Conservation (phyloP, 2,888 invertebrate genomes). For the Polylopha cassiicola region DNA sequence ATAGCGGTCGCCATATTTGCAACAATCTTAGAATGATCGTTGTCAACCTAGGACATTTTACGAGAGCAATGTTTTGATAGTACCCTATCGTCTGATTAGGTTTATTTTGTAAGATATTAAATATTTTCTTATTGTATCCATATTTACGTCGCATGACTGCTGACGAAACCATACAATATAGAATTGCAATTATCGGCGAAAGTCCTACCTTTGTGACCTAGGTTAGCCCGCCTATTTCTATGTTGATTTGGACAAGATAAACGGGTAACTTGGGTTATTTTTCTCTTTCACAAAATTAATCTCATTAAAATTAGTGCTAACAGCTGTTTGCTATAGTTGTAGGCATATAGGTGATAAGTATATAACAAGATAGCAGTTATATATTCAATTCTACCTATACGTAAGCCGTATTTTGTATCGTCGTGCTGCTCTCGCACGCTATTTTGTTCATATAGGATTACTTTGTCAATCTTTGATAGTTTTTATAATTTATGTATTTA, state of each 20-base stretch:
- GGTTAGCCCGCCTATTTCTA: conserved; percentile 58
- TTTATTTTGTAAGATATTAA: conserved; percentile 38
- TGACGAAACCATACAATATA: conserved; percentile 47
- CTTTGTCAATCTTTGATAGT: conserved; percentile 34
- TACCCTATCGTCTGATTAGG: conserved; percentile 29
- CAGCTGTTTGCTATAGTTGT: conserved; percentile 32
- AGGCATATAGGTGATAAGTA: conserved; percentile 28
- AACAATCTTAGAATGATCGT: conserved; percentile 69
- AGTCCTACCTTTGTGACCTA: conserved; percentile 66
- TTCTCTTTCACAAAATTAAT: conserved; percentile 35
- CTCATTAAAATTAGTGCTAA: conserved; percentile 28
- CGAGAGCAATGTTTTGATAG: conserved; percentile 63
- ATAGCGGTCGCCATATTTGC: conserved; percentile 78
- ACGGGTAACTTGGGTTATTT: conserved; percentile 60
- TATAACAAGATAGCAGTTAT: conserved; percentile 32
- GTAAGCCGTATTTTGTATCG: conserved; percentile 39
- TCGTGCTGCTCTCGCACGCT: conserved; percentile 38
- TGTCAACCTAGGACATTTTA: conserved; percentile 62
- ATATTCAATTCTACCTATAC: conserved; percentile 34
- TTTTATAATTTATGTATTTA: conserved; percentile 38
- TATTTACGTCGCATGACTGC: conserved; percentile 39
- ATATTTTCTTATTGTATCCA: conserved; percentile 34
- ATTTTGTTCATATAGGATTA: conserved; percentile 33
- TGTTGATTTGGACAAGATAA: conserved; percentile 47
- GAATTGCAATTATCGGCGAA: conserved; percentile 51